Conservation (phyloP, 2,797 vertebrate species). For the Dicrostonyx torquatus region DNA sequence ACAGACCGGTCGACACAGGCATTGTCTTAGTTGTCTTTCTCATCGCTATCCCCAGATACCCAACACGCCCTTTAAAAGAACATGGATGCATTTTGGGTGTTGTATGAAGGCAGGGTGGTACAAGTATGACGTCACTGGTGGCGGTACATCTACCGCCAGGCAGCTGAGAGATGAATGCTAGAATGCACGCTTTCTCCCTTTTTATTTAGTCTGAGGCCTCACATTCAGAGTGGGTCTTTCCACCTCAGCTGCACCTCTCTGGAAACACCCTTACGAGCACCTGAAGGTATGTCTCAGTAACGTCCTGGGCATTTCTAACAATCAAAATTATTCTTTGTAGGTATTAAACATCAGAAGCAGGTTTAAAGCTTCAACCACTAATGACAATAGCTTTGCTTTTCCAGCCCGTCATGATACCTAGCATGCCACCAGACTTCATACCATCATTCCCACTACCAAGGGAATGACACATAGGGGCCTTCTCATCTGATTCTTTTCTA, state of each 20-base stretch:
- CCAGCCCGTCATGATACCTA: rapidly evolving
- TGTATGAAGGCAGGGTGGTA: neutral
- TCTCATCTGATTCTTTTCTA: neutral
- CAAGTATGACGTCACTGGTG: neutral
- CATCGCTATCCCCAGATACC: neutral
- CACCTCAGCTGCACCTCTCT: neutral
- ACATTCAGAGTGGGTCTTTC: neutral
- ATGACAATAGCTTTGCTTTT: neutral
- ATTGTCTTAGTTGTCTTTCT: neutral
- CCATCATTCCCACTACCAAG: neutral
- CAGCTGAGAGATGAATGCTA: neutral
- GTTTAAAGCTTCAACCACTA: neutral
- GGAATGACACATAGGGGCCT: neutral
- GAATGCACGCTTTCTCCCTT: neutral
- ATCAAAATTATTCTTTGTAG: neutral
- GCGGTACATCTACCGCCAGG: neutral
- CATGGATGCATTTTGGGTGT: neutral
- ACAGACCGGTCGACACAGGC: neutral
- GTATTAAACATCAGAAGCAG: neutral
- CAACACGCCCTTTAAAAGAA: neutral
- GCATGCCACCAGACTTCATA: neutral
- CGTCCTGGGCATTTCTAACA: neutral
- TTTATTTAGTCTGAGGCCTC: neutral
- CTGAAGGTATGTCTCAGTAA: neutral
- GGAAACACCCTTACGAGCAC: neutral